Evolutionary conservation across 2,888 invertebrate species (phyloP).

Genomic region (Dynastes hyllus): DNA sequence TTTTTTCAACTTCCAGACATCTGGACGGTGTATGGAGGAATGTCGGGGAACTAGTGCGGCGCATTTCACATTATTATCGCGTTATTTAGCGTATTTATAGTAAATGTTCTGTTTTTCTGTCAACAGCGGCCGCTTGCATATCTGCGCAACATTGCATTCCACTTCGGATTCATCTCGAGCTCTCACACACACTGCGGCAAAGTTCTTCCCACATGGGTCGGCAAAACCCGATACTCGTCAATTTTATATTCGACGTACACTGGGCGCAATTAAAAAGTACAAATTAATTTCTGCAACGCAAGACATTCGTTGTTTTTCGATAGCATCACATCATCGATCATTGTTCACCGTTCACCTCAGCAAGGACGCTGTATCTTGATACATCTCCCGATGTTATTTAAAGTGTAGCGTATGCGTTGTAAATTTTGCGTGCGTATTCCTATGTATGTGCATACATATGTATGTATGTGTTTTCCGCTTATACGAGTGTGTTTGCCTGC

Average conservation of each 20-base stretch:
- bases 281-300: slow-evolving; percentile 52
- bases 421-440: slow-evolving; percentile 21
- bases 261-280: slow-evolving; percentile 52
- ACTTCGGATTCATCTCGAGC: slow-evolving; percentile 50
- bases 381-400: slow-evolving; percentile 33
- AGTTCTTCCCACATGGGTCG: slow-evolving; percentile 35
- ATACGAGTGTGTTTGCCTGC: slow-evolving; percentile 20
- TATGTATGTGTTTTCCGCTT: slow-evolving; percentile 16
- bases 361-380: slow-evolving; percentile 48
- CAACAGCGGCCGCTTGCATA: slow-evolving; percentile 49
- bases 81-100: slow-evolving; percentile 57
- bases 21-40: slow-evolving; percentile 54
- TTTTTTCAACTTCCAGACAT: slow-evolving; percentile 33
- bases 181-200: slow-evolving; percentile 30
- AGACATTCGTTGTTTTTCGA: slow-evolving; percentile 43
- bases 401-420: slow-evolving; percentile 11
- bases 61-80: slow-evolving; percentile 56
- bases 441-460: not conserved
- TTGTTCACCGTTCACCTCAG: slow-evolving; percentile 48
- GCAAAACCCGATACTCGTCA: slow-evolving; percentile 37
- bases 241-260: slow-evolving; percentile 45
- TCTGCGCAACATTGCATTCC: slow-evolving; percentile 55
- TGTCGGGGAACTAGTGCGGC: slow-evolving; percentile 55
- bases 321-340: slow-evolving; percentile 48
- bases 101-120: slow-evolving; percentile 54